A percentile compares a stretch with the other conserved stretches of the same genome.
Conservation (phyloP, 2,113 vertebrate genomes). For the Diphyllodes magnificus region DNA sequence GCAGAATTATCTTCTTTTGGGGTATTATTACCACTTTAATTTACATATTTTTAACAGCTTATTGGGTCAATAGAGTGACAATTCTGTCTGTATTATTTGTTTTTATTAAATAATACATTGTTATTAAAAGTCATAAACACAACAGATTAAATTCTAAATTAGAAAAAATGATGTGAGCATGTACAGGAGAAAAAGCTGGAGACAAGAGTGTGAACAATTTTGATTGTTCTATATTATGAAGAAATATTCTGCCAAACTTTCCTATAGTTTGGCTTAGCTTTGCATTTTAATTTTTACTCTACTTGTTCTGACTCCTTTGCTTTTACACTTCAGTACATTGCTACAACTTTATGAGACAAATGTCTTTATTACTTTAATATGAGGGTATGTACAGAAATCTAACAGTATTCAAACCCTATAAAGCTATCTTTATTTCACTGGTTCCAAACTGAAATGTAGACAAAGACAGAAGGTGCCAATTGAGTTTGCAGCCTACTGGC, state of each 20-base stretch:
- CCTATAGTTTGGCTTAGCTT: conserved; percentile 26
- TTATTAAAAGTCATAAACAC: background rate
- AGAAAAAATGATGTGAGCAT: background rate
- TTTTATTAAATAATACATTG: background rate
- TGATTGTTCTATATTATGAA: background rate
- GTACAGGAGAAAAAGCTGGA: background rate
- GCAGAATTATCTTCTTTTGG: background rate
- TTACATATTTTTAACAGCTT: background rate
- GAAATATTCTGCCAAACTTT: background rate
- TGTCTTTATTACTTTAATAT: background rate
- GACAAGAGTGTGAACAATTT: background rate
- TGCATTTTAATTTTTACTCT: background rate
- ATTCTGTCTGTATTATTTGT: background rate
- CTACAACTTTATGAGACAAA: background rate
- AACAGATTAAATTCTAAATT: background rate
- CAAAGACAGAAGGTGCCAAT: background rate
- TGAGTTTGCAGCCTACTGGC: background rate
- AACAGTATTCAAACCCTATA: background rate
- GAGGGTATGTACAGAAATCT: background rate
- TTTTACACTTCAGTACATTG: background rate
- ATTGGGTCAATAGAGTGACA: background rate
- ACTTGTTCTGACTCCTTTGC: background rate
- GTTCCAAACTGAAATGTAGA: background rate
- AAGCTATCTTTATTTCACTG: conserved; percentile 21
- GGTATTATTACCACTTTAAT: background rate